A percentile compares a stretch with the other conserved stretches of the same genome.
These are phyloP conservation scores for Pseudolaguvia tuberculata DNA, from an alignment of 2,113 vertebrate genomes.

Conservation along the genomic window DNA sequence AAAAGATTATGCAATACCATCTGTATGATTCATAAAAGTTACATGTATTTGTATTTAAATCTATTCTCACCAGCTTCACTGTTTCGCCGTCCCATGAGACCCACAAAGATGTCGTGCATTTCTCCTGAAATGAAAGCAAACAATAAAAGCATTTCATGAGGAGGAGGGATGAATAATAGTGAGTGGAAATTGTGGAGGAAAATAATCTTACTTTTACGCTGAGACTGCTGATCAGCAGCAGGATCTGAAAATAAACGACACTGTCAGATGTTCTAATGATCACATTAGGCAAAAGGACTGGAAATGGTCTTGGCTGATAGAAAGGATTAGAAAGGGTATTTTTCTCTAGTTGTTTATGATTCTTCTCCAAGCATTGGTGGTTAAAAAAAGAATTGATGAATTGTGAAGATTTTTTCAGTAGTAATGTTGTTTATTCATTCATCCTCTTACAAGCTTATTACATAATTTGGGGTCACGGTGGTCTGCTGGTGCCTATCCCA, in stretches of 20 bases:
- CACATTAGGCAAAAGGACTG: neutral
- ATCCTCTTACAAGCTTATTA: neutral
- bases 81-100: constrained; percentile 87
- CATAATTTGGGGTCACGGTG: too few species aligned
- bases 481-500: too few species aligned
- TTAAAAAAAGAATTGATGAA: too few species aligned
- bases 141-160: neutral
- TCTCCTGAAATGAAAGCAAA: constrained; percentile 68
- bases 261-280: neutral
- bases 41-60: neutral
- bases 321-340: neutral
- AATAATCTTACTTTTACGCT: constrained; percentile 67
- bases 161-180: neutral
- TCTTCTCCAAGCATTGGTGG: neutral
- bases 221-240: constrained; percentile 50
- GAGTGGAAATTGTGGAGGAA: neutral
- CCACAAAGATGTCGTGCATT: constrained; percentile 92
- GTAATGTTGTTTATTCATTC: neutral
- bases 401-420: neutral
- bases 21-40: neutral
- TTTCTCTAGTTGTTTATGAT: neutral
- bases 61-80: constrained; percentile 67
- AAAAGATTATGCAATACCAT: neutral
- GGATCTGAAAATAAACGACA: constrained; percentile 47
- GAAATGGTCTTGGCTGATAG: neutral